Conservation (phyloP, 2,888 invertebrate species). For the Dyspetes luteomarginatus region DNA sequence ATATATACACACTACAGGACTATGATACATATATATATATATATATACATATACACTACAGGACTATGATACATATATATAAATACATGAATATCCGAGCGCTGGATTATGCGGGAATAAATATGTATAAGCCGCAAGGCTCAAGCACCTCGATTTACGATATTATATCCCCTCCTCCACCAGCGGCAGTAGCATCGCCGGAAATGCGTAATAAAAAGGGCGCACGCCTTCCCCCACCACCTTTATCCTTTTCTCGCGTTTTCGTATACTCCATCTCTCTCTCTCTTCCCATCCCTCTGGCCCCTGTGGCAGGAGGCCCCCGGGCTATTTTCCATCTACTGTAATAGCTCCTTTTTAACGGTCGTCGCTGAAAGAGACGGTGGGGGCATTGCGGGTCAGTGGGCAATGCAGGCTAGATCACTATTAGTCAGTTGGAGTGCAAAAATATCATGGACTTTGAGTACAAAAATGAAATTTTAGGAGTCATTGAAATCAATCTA, state of each 20-base stretch:
- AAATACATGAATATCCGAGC: slow-evolving; percentile 62
- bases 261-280: slow-evolving; percentile 7
- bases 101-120: slow-evolving; percentile 64
- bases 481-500: too few relatives aligned
- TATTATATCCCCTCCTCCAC: slow-evolving; percentile 56
- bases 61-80: too few relatives aligned
- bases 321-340: slow-evolving; percentile 23
- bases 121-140: slow-evolving; percentile 65
- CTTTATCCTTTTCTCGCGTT: neutral
- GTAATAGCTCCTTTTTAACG: slow-evolving; percentile 34
- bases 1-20: too few relatives aligned
- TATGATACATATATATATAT: too few relatives aligned
- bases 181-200: slow-evolving; percentile 33
- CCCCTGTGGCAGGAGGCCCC: slow-evolving; percentile 1
- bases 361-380: neutral
- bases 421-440: too few relatives aligned
- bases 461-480: too few relatives aligned
- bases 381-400: neutral
- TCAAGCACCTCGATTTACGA: slow-evolving; percentile 64
- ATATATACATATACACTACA: too few relatives aligned
- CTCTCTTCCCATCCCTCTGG: neutral
- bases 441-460: too few relatives aligned
- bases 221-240: slow-evolving; percentile 21
- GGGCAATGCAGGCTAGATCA: neutral
- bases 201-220: slow-evolving; percentile 23